Base-by-base conservation (phyloP, 2,888 invertebrate genomes). In the Sphinx pinastri region DNA sequence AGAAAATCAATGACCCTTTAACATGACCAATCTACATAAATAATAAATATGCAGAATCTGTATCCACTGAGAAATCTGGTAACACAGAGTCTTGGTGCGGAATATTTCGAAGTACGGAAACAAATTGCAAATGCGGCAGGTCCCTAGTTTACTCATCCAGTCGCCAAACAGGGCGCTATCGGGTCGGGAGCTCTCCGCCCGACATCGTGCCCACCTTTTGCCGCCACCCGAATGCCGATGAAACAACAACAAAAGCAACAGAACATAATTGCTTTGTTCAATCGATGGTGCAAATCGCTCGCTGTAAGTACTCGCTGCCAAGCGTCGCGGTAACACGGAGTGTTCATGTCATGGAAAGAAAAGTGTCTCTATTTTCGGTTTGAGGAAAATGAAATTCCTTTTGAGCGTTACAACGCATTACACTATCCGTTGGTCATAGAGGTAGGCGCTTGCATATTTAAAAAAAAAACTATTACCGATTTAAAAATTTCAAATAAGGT, bases 41-140 rank as follows among this genome's bases (percentile, higher is more conserved):
- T 25, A 25, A 25, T 25, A 25, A 25, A 89, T 87, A 86, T 88
- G 83, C 87, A 87, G 84, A 85, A 84, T 84, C 83, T 86, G 83
- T 87, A 89, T 90, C 91, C 88, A 91, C 87, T 84, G 86, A 84
- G 84, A 89, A 90, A 91, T 89, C 87, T 84, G 82, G 86, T 89
- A 85, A 88, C 88, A 88, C 88, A 88, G 89, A 89, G 89, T 84
- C 88, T 84, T 83, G 86, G 84, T 83, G 86, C 83, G 80, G 86
- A 88, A 85, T 86, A 88, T 88, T 88, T 87, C 83, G 88, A 83
- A 88, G 87, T 87, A 87, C 80, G 81, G 86, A 88, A 88, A 88
- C 88, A 89, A 88, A 87, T 86, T 86, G 88, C 88, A 88, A 88
- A 89, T 88, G 86, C 85, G 82, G 85, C 82, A 76, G 77, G 81